Conservation (phyloP, 92 coral and sea anemone species). For the Chrysogorgia sp. region DNA sequence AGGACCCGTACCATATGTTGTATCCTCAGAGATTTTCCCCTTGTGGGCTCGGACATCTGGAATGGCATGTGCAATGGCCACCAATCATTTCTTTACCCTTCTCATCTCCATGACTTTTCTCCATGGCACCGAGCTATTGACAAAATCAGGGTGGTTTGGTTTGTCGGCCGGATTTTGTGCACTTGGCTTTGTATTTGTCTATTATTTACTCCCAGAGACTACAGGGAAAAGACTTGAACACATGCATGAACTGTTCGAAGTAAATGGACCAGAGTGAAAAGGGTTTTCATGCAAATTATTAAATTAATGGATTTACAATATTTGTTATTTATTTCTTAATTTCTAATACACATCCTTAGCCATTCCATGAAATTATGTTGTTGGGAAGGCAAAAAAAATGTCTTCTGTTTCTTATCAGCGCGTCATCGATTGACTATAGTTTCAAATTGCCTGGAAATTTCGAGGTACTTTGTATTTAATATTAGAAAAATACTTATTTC, state of each 20-base stretch:
- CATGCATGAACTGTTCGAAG: slow-evolving; percentile 64
- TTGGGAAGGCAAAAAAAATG: too few relatives aligned
- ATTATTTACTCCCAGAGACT: slow-evolving; percentile 77
- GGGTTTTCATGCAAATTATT: too few relatives aligned
- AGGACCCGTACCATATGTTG: slow-evolving; percentile 19
- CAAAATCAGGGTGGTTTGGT: slow-evolving; percentile 87
- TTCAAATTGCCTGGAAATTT: too few relatives aligned
- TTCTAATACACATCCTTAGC: too few relatives aligned
- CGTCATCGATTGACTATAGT: too few relatives aligned
- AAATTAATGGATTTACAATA: too few relatives aligned
- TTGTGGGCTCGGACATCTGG: slow-evolving; percentile 30
- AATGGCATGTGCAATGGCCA: slow-evolving; percentile 7
- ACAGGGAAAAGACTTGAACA: slow-evolving; percentile 85
- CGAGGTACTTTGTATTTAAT: too few relatives aligned
- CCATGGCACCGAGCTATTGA: slow-evolving; percentile 26
- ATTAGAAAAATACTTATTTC: too few relatives aligned
- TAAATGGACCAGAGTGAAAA: background rate
- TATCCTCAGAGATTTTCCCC: slow-evolving; percentile 25
- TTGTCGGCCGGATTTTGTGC: slow-evolving; percentile 69
- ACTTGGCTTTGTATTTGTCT: slow-evolving; percentile 79
- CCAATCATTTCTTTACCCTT: background rate
- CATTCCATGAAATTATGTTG: too few relatives aligned
- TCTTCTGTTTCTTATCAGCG: too few relatives aligned
- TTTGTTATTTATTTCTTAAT: too few relatives aligned
- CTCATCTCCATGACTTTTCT: slow-evolving; percentile 15